Evolutionary conservation across 2,113 vertebrate genomes (phyloP).

Genomic region (Saccopteryx leptura): DNA sequence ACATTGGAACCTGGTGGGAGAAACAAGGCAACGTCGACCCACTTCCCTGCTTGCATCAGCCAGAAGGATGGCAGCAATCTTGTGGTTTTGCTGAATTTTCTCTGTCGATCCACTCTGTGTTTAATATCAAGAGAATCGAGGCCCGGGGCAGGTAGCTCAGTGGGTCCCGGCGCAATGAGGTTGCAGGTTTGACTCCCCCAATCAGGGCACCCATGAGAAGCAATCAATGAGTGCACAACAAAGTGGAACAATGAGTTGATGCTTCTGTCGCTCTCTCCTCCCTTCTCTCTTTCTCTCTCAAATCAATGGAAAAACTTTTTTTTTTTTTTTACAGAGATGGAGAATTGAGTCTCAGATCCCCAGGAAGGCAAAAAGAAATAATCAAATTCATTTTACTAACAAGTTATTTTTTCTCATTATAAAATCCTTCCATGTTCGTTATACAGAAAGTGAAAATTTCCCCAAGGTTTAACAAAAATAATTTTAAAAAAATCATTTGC

Average conservation of each 20-base stretch:
- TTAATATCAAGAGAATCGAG: background rate
- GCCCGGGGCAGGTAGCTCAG: too few relatives aligned
- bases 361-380: background rate
- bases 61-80: background rate
- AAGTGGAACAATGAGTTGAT: too few relatives aligned
- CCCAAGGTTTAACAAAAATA: background rate
- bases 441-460: background rate
- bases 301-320: too few relatives aligned
- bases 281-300: too few relatives aligned
- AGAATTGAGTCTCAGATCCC: background rate
- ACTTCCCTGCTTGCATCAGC: background rate
- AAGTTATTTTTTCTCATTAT: background rate
- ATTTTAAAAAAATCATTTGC: constrained; percentile 24
- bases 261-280: too few relatives aligned
- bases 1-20: background rate
- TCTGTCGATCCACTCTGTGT: background rate
- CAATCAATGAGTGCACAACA: too few relatives aligned
- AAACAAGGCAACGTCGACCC: background rate
- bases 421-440: background rate
- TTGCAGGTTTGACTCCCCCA: too few relatives aligned
- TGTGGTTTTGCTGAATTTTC: background rate
- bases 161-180: too few relatives aligned
- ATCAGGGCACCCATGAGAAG: too few relatives aligned
- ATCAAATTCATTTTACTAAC: background rate
- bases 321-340: too few relatives aligned